These are phyloP conservation scores for Moxostoma hubbsi DNA, from an alignment of 2,797 vertebrate species.

Conservation along the genomic window DNA sequence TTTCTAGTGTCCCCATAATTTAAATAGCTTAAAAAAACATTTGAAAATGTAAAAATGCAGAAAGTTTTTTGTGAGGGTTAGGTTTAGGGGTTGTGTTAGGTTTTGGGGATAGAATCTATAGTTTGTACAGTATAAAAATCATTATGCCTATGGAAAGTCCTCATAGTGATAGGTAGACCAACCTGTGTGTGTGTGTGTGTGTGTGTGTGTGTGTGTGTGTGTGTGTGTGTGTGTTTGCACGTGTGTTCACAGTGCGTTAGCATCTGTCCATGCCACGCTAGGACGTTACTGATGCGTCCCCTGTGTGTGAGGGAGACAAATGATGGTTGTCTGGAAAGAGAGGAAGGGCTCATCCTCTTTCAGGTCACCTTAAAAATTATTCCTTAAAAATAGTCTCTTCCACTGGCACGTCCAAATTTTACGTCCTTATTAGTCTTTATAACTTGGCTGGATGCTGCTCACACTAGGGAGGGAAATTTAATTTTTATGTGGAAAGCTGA, in stretches of 20 bases:
- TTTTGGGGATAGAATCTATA: no score
- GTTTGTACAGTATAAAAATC: no score
- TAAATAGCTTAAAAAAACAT: no score
- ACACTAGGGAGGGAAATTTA: background rate
- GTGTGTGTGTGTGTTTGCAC: conserved; percentile 5
- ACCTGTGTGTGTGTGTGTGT: no score
- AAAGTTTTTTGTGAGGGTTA: no score
- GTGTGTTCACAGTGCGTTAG: conserved; percentile 7
- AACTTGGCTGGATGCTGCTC: background rate
- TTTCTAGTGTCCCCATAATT: no score
- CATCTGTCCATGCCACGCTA: conserved; percentile 29
- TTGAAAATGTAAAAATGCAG: no score
- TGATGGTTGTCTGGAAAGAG: conserved; percentile 21
- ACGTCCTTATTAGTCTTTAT: background rate
- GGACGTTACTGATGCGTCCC: conserved; percentile 23
- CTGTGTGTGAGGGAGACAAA: conserved; percentile 41
- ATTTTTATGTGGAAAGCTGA: no score
- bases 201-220: background rate
- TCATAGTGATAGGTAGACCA: no score
- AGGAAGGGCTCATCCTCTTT: conserved; percentile 11
- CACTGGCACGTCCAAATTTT: background rate
- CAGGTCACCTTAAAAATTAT: conserved; percentile 47
- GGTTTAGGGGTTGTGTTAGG: no score
- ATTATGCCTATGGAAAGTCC: no score
- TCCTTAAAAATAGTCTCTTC: background rate